Evolutionary conservation across 2,113 vertebrate species (phyloP).

Genomic region (Scomber japonicus): DNA sequence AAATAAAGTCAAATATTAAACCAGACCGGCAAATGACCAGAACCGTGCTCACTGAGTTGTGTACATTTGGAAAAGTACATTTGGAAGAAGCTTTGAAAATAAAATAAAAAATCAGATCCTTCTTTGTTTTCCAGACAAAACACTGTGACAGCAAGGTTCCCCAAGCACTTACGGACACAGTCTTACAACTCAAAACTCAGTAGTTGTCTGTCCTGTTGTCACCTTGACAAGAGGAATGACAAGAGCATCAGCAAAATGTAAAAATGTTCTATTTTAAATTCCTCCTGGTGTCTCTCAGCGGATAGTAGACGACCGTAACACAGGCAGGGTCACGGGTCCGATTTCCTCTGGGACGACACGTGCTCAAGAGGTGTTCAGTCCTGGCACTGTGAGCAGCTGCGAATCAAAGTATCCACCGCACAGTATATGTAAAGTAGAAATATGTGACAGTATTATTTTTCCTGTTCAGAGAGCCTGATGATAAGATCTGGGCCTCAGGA

Average conservation of each 20-base stretch:
- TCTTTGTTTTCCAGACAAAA: background rate
- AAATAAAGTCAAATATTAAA: background rate
- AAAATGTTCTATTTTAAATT: conserved; percentile 59
- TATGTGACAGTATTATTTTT: background rate
- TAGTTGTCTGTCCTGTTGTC: background rate
- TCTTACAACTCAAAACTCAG: conserved; percentile 14
- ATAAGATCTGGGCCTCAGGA: conserved; percentile 13
- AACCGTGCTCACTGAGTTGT: background rate
- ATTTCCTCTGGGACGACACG: conserved; percentile 29
- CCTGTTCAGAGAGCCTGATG: conserved; percentile 10
- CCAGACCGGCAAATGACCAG: conserved; percentile 6
- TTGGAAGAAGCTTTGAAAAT: background rate
- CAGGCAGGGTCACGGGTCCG: conserved; percentile 34
- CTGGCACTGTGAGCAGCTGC: background rate
- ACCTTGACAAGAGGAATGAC: conserved; percentile 31
- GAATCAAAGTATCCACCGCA: conserved; percentile 28
- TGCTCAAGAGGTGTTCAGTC: conserved; percentile 16
- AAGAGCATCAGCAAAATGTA: conserved; percentile 58
- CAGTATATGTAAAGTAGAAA: conserved; percentile 21
- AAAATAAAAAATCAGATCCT: background rate
- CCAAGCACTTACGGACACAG: background rate
- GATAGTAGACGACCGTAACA: conserved; percentile 6
- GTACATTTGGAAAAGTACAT: background rate
- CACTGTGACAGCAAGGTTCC: background rate
- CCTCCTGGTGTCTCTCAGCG: conserved; percentile 9